Base-by-base conservation (phyloP, 2,888 invertebrate species). In the Pilophorus perplexus region DNA sequence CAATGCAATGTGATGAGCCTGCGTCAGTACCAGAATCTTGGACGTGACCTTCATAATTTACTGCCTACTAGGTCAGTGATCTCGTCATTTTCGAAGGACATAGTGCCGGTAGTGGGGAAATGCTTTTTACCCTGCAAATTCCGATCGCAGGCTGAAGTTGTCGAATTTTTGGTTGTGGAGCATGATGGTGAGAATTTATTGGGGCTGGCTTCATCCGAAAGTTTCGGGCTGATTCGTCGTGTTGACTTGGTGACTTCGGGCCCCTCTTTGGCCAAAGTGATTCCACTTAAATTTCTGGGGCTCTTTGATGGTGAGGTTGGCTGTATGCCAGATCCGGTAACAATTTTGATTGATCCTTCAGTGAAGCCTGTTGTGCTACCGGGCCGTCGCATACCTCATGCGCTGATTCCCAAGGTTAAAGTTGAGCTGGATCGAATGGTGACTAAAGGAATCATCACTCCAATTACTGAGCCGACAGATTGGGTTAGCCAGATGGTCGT, bases 381-480 rank as follows among this genome's bases (percentile, higher is more conserved):
- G 6, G 33, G 25, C 5, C 64, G 54, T 16, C 25, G 52, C 6
- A 64, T 64, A 20, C 64, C 64, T 5, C 28, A 33, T 64, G 22
- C 50, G 22, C 18, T 59, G 37, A 12, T 54, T 3, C 52, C 50
- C 1, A 64, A 66, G 23, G 69, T 68, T 44, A 71, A 70, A 16
- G 68, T 69, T 46, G 69, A 68, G 16, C 46, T 73, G 6, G 50
- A 69, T 42, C 66, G 33, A 59, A 27, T 72, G 14, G 23, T 72
- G 18, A 72, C 71, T 4, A 69, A 71, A 65, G 18, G 48, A 67
- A 46, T 67, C 54, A 18, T 73, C 68, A 55, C 67, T 72, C 42
- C 37, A 10, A 48, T 64, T 2, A 42, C 64, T 12, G 64, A 64
- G 4, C 67, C 64, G 5, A 57, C 67, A 1, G 67, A 64, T 12